Conservation (phyloP, 2,113 vertebrate species). For the Numenius arquata region DNA sequence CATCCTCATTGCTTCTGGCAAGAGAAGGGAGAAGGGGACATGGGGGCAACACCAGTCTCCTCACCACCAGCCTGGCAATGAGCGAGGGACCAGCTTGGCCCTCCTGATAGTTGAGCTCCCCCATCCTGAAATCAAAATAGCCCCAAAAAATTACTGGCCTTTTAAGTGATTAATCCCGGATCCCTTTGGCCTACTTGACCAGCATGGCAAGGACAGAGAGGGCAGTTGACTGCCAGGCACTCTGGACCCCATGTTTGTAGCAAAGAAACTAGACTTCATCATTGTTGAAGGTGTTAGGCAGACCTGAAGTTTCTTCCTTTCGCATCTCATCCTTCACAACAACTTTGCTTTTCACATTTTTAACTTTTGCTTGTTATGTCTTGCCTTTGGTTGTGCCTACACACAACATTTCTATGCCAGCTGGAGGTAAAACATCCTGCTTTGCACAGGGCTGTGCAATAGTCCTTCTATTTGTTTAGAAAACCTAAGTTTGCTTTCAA, state of each 20-base stretch:
- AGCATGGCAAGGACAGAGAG: neutral
- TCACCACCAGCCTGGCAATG: neutral
- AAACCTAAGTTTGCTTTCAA: neutral
- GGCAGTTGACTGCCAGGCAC: neutral
- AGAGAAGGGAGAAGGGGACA: neutral
- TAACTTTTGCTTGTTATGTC: neutral
- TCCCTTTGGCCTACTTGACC: neutral
- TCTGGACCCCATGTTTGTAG: neutral
- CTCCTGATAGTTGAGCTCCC: neutral
- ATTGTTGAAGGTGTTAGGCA: neutral
- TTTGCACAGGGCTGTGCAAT: neutral
- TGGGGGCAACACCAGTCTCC: accelerated
- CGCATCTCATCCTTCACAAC: neutral
- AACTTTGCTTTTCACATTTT: neutral
- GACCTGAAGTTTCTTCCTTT: neutral
- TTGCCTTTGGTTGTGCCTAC: neutral
- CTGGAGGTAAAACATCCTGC: neutral
- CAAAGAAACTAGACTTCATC: neutral
- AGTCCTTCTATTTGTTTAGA: neutral
- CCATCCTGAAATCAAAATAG: neutral
- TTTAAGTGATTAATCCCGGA: neutral
- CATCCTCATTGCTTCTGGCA: neutral
- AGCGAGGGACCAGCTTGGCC: neutral
- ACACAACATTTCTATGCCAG: neutral
- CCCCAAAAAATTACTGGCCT: accelerated